phyloP scores from a whole-genome alignment of 2,797 vertebrate genomes.

The Onychomys arenicola region DNA sequence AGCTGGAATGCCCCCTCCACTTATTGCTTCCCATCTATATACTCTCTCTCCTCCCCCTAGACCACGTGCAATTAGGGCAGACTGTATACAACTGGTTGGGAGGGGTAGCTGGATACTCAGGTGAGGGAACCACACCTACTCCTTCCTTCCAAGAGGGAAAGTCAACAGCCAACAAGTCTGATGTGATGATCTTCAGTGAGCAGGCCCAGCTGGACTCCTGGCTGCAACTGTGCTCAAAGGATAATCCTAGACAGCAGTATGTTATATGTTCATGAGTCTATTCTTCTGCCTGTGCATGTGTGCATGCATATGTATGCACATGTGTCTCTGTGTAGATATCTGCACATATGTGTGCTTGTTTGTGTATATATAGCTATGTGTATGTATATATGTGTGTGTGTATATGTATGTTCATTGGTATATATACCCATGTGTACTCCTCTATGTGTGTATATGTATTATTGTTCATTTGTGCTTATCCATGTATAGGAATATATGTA shows the following conservation, averaged over 20 bases:
- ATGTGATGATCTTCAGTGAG: neutral
- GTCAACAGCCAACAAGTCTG: neutral
- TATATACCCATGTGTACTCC: neutral
- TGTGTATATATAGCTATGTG: neutral
- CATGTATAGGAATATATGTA: neutral
- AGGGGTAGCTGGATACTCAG: neutral
- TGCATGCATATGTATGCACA: neutral
- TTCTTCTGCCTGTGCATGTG: neutral
- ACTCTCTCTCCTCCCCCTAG: neutral
- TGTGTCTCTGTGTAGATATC: neutral
- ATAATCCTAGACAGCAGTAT: neutral
- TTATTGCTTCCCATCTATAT: neutral
- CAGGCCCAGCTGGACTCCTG: neutral
- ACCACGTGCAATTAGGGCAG: neutral
- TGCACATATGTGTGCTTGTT: neutral
- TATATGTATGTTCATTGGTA: neutral
- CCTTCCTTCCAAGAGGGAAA: neutral
- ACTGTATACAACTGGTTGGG: neutral
- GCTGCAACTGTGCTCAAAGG: neutral
- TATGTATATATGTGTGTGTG: neutral
- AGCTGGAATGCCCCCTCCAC: too few relatives aligned
- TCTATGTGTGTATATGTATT: neutral
- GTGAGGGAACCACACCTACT: neutral
- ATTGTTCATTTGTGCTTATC: neutral
- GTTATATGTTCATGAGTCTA: neutral